These are phyloP conservation scores for Cyphomyrus plagiostoma DNA, from an alignment of 2,113 vertebrate species.

Conservation along the genomic window DNA sequence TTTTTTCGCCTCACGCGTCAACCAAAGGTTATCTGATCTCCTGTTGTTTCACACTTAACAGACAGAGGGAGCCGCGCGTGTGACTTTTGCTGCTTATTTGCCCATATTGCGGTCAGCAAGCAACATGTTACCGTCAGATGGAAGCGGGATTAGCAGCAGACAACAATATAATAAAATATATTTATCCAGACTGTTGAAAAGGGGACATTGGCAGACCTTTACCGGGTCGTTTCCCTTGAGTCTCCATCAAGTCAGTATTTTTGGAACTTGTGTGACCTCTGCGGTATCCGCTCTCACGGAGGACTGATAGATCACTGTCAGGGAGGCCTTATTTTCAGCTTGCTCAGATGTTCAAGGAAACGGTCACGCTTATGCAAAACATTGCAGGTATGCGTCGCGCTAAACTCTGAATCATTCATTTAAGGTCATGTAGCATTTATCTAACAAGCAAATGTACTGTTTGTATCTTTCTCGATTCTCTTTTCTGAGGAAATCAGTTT, in stretches of 20 bases:
- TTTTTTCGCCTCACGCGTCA: neutral
- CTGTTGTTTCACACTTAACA: neutral
- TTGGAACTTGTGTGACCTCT: neutral
- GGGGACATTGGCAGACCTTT: neutral
- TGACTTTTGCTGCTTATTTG: neutral
- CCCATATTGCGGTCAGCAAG: neutral
- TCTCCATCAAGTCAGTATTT: neutral
- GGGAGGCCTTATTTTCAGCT: neutral
- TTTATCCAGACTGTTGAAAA: neutral
- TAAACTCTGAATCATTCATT: neutral
- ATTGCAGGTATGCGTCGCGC: neutral
- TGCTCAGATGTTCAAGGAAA: neutral
- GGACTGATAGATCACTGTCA: neutral
- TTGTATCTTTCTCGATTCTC: neutral
- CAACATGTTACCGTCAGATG: neutral
- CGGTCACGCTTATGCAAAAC: neutral
- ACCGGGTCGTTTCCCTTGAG: neutral
- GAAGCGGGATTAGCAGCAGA: neutral
- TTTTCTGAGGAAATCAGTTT: neutral
- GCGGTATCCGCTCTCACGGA: neutral
- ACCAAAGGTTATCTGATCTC: neutral
- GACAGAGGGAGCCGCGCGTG: neutral
- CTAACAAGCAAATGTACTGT: neutral
- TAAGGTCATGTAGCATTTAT: neutral
- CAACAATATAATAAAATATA: neutral